These are phyloP conservation scores for Siphamia tubifer DNA, from an alignment of 2,113 vertebrate genomes.

Conservation along the genomic window DNA sequence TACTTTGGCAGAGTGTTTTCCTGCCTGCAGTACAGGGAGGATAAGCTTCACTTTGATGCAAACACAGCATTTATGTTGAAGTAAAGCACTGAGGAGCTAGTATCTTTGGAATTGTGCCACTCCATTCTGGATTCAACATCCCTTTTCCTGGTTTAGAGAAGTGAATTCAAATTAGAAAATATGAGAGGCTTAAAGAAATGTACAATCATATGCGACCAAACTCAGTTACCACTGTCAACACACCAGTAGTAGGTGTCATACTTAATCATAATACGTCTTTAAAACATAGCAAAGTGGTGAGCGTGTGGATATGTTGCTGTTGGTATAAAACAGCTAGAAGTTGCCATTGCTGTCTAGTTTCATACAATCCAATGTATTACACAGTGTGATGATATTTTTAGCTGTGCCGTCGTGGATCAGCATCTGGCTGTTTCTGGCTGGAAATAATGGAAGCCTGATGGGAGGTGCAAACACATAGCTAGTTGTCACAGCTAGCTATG, in stretches of 20 bases:
- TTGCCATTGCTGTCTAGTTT: not conserved
- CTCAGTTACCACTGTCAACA: not conserved
- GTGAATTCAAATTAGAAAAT: not conserved
- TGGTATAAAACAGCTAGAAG: constrained; percentile 13
- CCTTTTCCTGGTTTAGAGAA: not conserved
- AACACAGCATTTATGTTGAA: not conserved
- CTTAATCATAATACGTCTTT: not conserved
- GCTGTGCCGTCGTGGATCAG: constrained; percentile 21
- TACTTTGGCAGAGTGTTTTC: constrained; percentile 18
- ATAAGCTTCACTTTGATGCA: constrained; percentile 23
- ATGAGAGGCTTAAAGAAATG: not conserved
- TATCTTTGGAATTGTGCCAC: not conserved
- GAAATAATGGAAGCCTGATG: constrained; percentile 18
- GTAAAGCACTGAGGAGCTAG: not conserved
- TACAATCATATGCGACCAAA: not conserved
- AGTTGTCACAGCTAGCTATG: constrained; percentile 15
- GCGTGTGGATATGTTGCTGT: not conserved
- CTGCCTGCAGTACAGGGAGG: not conserved
- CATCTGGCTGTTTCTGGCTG: constrained; percentile 28
- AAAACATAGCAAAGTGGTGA: not conserved
- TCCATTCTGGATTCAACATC: not conserved
- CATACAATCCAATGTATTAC: constrained; percentile 14
- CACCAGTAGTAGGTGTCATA: not conserved
- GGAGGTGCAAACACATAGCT: not conserved
- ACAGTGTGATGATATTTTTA: constrained; percentile 39